Conservation (phyloP, 2,888 invertebrate genomes). For the Gandaritis pyraliata region DNA sequence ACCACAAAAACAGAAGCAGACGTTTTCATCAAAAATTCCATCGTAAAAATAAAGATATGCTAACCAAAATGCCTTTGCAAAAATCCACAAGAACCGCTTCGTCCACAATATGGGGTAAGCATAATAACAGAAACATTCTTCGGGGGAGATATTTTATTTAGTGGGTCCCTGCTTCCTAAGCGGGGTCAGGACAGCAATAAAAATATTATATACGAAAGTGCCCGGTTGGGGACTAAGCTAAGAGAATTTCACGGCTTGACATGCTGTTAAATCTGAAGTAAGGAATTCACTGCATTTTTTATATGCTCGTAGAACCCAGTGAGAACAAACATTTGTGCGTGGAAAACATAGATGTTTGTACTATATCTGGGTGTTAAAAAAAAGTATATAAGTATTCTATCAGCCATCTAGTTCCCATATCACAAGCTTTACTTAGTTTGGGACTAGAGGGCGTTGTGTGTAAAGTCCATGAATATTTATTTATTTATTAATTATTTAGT, state of each 20-base stretch:
- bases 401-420: too few species aligned
- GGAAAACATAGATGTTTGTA: too few species aligned
- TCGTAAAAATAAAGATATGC: conserved; percentile 27
- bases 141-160: conserved; percentile 76
- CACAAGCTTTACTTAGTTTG: too few species aligned
- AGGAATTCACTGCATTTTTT: not conserved
- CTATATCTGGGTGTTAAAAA: too few species aligned
- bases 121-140: conserved; percentile 58
- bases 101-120: conserved; percentile 38
- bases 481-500: too few species aligned
- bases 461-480: too few species aligned
- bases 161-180: conserved; percentile 66
- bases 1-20: conserved; percentile 11
- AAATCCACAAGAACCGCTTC: conserved; percentile 23
- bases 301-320: too few species aligned
- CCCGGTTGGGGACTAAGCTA: conserved; percentile 13
- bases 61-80: conserved; percentile 25
- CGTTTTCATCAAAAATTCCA: conserved; percentile 31
- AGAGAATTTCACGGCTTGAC: conserved; percentile 11
- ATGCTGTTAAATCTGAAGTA: conserved; percentile 7
- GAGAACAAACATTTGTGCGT: too few species aligned
- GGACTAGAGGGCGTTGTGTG: too few species aligned
- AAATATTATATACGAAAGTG: conserved; percentile 70
- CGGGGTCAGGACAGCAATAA: conserved; percentile 68
- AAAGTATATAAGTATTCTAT: too few species aligned